Evolutionary conservation across 2,113 vertebrate species (phyloP), one percentile per base, ranked within the genome.

Genomic region (Pampusana beccarii): DNA sequence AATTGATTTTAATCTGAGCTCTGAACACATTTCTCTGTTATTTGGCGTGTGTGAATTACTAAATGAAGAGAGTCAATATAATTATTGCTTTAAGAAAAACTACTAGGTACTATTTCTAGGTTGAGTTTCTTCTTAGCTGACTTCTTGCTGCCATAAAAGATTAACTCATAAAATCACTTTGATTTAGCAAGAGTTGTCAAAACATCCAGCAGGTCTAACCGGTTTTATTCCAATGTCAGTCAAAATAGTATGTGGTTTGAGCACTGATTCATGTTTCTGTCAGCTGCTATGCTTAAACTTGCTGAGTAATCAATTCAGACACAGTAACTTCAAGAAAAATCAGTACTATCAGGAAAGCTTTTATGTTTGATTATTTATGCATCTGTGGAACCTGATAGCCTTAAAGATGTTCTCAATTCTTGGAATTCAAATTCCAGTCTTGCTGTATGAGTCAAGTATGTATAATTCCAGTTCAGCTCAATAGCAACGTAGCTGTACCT

Each of bases 161-260:
- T 93, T 96, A 94, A 83, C 80, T 95, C 50, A 62, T 61, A 94
- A 95, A 95, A 96, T 95, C 84, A 65, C 84, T 95, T 92, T 69
- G 80, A 94, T 97, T 94, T 96, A 97, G 92, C 92, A 94, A 93
- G 88, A 86, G 77, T 89, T 95, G 88, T 93, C 95, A 91, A 94
- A 96, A 96, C 86, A 95, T 79, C 89, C 58, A 94, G 69, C 92
- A 92, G 73, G 92, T 96, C 93, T 88, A 82, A 94, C 95, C 77
- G 75, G 84, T 95, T 96, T 96, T 93, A 81, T 92, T 80, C 34
- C 73, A 38, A 34, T 95, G 96, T 88, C 87, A 92, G 90, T 95
- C 73, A 91, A 95, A 96, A 91, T 82, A 88, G 77, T 86, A 18
- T 89, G 90, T 93, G 77, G 78, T 91, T 96, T 95, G 90, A 94